Conservation (phyloP, 2,113 vertebrate species). For the Eidolon helvum region DNA sequence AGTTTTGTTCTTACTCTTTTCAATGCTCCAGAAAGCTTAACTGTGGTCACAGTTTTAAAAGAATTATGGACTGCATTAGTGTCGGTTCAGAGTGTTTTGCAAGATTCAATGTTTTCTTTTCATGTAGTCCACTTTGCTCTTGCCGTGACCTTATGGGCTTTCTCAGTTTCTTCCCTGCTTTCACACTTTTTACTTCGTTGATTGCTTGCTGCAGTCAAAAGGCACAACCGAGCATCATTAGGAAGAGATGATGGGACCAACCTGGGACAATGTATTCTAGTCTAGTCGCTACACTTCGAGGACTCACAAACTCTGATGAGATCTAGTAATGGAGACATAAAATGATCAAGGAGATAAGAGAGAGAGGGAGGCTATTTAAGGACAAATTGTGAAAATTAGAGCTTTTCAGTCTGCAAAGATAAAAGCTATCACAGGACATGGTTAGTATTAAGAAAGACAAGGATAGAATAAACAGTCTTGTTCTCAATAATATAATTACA, state of each 20-base stretch:
- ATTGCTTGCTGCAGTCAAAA: neutral
- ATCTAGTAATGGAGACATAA: neutral
- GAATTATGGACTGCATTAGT: neutral
- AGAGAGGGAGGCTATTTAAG: neutral
- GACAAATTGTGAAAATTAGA: neutral
- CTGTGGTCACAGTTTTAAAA: neutral
- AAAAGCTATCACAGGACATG: neutral
- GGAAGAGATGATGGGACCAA: neutral
- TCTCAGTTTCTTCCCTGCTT: neutral
- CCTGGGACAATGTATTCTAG: neutral
- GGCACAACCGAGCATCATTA: neutral
- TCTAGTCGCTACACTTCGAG: neutral
- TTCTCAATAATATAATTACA: neutral
- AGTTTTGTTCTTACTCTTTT: neutral
- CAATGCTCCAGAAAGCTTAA: neutral
- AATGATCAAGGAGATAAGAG: neutral
- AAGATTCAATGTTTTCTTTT: constrained; percentile 14
- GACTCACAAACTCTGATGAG: neutral
- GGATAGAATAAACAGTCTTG: neutral
- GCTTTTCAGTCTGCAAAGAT: neutral
- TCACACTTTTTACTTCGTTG: neutral
- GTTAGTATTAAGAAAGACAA: neutral
- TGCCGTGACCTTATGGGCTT: neutral
- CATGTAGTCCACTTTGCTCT: neutral
- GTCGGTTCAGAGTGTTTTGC: neutral